Evolutionary conservation across 2,888 invertebrate species (phyloP).

Genomic region (Drosophila anceps): DNA sequence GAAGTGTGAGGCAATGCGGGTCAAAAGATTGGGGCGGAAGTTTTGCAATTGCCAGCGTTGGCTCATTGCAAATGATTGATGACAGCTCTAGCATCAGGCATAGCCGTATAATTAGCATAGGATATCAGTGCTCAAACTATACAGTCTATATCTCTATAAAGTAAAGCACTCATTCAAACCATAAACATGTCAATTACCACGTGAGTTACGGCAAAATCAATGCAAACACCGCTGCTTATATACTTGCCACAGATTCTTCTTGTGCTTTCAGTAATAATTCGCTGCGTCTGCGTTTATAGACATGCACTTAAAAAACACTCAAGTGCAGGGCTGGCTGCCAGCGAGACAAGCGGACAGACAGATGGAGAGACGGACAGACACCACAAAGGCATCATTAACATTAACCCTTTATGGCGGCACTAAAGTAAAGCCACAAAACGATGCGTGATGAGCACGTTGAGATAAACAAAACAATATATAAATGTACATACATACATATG

Average conservation of each 20-base stretch:
- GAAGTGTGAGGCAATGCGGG: slow-evolving; percentile 56
- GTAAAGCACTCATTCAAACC: slow-evolving; percentile 54
- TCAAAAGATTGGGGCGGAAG: slow-evolving; percentile 59
- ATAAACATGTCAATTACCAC: slow-evolving; percentile 78
- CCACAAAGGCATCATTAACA: slow-evolving; percentile 74
- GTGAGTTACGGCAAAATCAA: slow-evolving; percentile 76
- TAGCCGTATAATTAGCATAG: slow-evolving; percentile 57
- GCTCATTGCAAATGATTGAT: slow-evolving; percentile 63
- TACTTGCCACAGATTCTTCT: slow-evolving; percentile 35
- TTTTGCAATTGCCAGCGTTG: slow-evolving; percentile 59
- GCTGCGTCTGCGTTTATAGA: slow-evolving; percentile 71
- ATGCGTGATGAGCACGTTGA: slow-evolving; percentile 80
- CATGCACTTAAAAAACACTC: slow-evolving; percentile 79
- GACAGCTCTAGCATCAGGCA: slow-evolving; percentile 40
- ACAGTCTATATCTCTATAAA: slow-evolving; percentile 20
- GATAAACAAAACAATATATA: slow-evolving; percentile 66
- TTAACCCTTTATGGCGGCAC: slow-evolving; percentile 79
- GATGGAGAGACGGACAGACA: slow-evolving; percentile 15
- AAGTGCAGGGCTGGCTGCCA: slow-evolving; percentile 68
- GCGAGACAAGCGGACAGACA: slow-evolving; percentile 17
- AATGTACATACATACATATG: slow-evolving; percentile 11
- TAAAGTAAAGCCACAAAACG: slow-evolving; percentile 76
- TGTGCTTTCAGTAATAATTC: slow-evolving; percentile 64
- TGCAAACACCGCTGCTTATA: slow-evolving; percentile 51
- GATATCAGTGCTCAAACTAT: slow-evolving; percentile 23